Percentiles rank a stretch among this genome's conserved stretches.
phyloP scores from a whole-genome alignment of 2,888 invertebrate genomes.

The Dioctria rufipes region DNA sequence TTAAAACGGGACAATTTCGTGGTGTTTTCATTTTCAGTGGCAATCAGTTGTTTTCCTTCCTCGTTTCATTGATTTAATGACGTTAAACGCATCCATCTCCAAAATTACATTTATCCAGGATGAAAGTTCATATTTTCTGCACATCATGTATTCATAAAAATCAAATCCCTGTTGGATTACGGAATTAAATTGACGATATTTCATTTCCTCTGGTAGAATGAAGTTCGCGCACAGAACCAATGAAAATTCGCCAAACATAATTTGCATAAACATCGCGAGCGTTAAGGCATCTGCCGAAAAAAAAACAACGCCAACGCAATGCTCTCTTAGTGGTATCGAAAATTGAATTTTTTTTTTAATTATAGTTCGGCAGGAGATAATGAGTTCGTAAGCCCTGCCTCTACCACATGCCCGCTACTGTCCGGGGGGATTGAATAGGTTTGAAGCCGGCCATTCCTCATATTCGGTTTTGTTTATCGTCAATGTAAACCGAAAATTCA shows the following conservation, averaged over 20 bases:
- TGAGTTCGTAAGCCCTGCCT: background rate
- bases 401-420: background rate
- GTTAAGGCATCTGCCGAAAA: background rate
- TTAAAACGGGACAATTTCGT: background rate
- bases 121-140: background rate
- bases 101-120: background rate
- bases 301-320: background rate
- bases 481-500: conserved; percentile 34
- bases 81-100: background rate
- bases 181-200: background rate
- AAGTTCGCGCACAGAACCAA: background rate
- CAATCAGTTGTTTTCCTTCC: background rate
- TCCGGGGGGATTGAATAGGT: too few relatives aligned
- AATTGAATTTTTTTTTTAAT: conserved; percentile 3
- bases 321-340: background rate
- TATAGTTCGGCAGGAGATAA: conserved; percentile 1
- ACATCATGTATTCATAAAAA: background rate
- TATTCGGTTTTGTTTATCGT: conserved; percentile 7
- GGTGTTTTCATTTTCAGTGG: background rate
- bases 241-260: background rate
- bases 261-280: background rate
- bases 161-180: background rate
- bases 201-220: background rate
- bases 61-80: background rate
- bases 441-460: background rate